These are phyloP conservation scores for Myocastor coypus DNA, from an alignment of 2,113 vertebrate genomes.

Conservation along the genomic window DNA sequence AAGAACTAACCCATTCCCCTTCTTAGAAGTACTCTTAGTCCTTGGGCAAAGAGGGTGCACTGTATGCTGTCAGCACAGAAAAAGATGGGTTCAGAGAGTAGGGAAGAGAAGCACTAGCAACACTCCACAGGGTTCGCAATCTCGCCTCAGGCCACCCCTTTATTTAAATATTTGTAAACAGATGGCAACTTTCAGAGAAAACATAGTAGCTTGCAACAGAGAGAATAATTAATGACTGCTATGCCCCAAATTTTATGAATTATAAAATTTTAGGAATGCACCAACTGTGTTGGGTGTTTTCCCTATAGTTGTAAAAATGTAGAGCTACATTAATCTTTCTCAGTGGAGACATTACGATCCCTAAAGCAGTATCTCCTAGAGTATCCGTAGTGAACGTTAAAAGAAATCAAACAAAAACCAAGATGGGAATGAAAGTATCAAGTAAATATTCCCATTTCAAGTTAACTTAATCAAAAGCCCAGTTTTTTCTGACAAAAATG, in stretches of 20 bases:
- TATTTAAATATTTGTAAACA: conserved; percentile 51
- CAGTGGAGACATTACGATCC: neutral
- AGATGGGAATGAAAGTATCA: conserved; percentile 72
- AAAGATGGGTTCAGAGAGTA: neutral
- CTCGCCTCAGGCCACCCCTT: neutral
- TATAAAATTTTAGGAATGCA: conserved; percentile 51
- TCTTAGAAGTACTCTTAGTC: conserved; percentile 6
- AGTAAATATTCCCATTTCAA: conserved; percentile 69
- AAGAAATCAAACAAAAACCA: conserved; percentile 62
- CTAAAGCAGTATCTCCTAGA: conserved; percentile 46
- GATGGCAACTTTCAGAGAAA: conserved; percentile 6
- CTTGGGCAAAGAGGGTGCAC: neutral
- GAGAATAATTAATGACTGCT: neutral
- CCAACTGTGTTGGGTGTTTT: neutral
- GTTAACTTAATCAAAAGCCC: conserved; percentile 70
- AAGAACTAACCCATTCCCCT: neutral
- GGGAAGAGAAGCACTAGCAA: too few species aligned
- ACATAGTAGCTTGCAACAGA: neutral
- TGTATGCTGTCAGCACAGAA: neutral
- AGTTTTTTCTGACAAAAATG: conserved; percentile 79
- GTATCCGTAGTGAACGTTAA: neutral
- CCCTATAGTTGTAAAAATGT: neutral
- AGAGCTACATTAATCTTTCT: conserved; percentile 24
- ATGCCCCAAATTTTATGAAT: conserved; percentile 2
- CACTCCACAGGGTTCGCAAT: neutral